Evolutionary conservation across 1,140 invertebrate species (phyloP).

Genomic region (Zaprionus gabonicus): DNA sequence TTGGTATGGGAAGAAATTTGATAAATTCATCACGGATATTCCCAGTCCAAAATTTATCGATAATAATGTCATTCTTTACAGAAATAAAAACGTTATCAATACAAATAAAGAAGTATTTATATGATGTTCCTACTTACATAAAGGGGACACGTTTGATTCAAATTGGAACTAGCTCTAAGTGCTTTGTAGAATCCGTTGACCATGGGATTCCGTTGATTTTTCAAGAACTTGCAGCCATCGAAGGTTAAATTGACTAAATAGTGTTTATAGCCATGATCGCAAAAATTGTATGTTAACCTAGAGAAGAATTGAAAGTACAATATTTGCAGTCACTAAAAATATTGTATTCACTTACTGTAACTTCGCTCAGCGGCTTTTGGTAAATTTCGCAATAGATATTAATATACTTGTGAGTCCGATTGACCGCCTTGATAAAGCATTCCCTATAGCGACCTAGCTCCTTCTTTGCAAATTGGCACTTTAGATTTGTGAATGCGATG

Average conservation of each 20-base stretch:
- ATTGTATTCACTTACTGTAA: slow-evolving; percentile 20
- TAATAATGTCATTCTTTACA: slow-evolving; percentile 53
- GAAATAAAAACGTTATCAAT: background rate
- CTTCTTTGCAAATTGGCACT: background rate
- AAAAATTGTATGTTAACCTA: slow-evolving; percentile 32
- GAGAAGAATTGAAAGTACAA: background rate
- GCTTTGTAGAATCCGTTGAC: slow-evolving; percentile 4
- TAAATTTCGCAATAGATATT: slow-evolving; percentile 16
- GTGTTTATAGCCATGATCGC: slow-evolving; percentile 47
- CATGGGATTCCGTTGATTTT: slow-evolving; percentile 4
- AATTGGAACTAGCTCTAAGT: slow-evolving; percentile 13
- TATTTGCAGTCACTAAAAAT: background rate
- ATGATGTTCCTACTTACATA: slow-evolving; percentile 25
- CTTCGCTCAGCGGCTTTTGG: slow-evolving; percentile 13
- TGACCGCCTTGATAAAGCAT: slow-evolving; percentile 32
- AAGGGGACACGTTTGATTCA: slow-evolving; percentile 54
- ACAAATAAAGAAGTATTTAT: background rate
- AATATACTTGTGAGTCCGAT: slow-evolving; percentile 54
- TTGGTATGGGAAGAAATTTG: slow-evolving; percentile 29
- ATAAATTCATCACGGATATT: slow-evolving; percentile 20
- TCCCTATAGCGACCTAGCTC: background rate
- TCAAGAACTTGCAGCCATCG: slow-evolving; percentile 47
- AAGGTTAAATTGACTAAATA: slow-evolving; percentile 23
- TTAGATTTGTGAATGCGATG: slow-evolving; percentile 36
- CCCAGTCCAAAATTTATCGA: slow-evolving; percentile 56